phyloP scores from a whole-genome alignment of 2,888 invertebrate species.

The Sisyra nigra region DNA sequence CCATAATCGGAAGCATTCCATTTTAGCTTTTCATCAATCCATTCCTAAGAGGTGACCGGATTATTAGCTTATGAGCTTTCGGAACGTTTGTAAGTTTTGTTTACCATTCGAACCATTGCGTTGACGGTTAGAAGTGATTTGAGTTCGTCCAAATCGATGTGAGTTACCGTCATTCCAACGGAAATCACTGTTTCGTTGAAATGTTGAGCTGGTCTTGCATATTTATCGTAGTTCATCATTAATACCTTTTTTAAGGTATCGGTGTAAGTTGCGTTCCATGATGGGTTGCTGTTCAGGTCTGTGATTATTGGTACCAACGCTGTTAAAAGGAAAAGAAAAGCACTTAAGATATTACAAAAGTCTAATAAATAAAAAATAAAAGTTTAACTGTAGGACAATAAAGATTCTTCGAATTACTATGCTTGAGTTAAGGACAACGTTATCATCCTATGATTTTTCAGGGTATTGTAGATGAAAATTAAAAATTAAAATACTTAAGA shows the following conservation, averaged over 20 bases:
- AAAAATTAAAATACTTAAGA: too few species aligned
- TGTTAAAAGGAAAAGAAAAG: not conserved
- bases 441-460: too few species aligned
- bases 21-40: constrained; percentile 55
- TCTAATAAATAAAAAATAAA: not conserved
- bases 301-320: not conserved
- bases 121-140: constrained; percentile 41
- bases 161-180: constrained; percentile 39
- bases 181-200: constrained; percentile 31
- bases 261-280: constrained; percentile 38
- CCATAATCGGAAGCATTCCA: constrained; percentile 56
- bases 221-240: constrained; percentile 37
- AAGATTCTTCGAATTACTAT: not conserved
- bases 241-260: constrained; percentile 38
- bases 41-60: constrained; percentile 33
- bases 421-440: too few species aligned
- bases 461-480: too few species aligned
- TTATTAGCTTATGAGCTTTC: not conserved
- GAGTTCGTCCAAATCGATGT: constrained; percentile 48
- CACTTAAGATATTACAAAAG: constrained; percentile 13
- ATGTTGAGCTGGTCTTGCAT: constrained; percentile 35
- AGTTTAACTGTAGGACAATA: too few species aligned
- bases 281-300: constrained; percentile 18
- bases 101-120: constrained; percentile 45
- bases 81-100: constrained; percentile 12